Evolutionary conservation across 2,888 invertebrate genomes (phyloP), one percentile per base, ranked within the genome.

Genomic region (Ceraclea dissimilis): DNA sequence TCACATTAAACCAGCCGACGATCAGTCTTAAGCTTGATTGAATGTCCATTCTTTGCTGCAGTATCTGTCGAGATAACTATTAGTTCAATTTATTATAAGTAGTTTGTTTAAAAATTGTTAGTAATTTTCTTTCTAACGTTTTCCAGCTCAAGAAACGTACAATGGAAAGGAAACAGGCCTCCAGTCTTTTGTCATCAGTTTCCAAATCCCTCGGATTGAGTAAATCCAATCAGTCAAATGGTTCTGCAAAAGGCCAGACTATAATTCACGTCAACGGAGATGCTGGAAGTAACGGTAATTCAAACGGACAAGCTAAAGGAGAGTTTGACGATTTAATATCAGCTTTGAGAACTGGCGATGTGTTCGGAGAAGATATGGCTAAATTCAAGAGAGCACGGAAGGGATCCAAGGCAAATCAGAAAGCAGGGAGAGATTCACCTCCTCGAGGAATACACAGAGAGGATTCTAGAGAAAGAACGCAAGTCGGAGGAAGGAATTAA

Each of bases 311-410:
- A 66, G 85, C 79, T 56, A 86, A 92, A 67, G 93, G 95, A 8
- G 96, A 96, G 73, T 96, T 96, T 71, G 96, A 96, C 68, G 96
- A 96, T 73, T 79, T 96, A 64, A 96, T 96, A 68, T 95, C 95
- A 0, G 96, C 96, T 0, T 71, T 96, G 52, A 75, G 95, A 58
- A 95, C 96, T 0, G 96, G 96, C 1, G 94, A 95, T 67, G 94
- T 95, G 0, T 96, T 95, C 67, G 93, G 94, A 1, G 95, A 95
- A 68, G 95, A 95, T 69, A 91, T 95, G 66, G 93, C 93, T 54
- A 95, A 95, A 73, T 91, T 94, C 65, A 78, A 78, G 59, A 65
- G 78, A 26, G 74, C 78, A 1, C 66, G 76, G 33, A 78, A 78
- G 63, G 67, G 75, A 0, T 71, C 75, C n/a, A 77, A 76, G 63